These are phyloP conservation scores for Caenorhabditis parvicauda DNA, from an alignment of 2,888 invertebrate species.

Conservation along the genomic window DNA sequence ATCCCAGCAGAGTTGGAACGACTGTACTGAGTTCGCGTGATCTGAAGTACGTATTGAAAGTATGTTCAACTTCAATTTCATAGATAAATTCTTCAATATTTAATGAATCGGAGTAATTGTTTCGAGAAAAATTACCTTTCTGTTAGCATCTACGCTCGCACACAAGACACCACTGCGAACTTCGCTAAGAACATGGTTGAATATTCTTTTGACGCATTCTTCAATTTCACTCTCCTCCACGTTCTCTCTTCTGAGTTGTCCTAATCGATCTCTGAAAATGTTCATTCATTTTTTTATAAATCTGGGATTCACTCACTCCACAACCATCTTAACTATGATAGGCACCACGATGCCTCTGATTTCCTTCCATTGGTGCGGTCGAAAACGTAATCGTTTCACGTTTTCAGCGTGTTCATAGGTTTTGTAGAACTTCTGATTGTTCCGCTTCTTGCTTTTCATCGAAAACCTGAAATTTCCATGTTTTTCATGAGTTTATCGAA, in stretches of 20 bases:
- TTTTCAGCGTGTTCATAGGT: constrained; percentile 15
- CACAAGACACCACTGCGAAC: constrained; percentile 55
- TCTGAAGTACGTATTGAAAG: no score
- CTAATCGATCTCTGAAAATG: no score
- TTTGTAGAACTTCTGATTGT: no score
- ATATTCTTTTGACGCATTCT: constrained; percentile 45
- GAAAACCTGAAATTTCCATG: constrained; percentile 34
- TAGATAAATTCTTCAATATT: no score
- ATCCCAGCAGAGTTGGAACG: no score
- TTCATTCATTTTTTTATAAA: no score
- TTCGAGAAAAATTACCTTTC: constrained; percentile 7
- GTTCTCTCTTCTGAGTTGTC: no score
- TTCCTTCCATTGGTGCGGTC: constrained; percentile 51
- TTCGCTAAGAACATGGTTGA: constrained; percentile 58
- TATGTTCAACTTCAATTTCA: no score
- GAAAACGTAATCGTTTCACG: constrained; percentile 15
- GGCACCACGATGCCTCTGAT: constrained; percentile 40
- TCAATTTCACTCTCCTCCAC: constrained; percentile 23
- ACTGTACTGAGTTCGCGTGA: no score
- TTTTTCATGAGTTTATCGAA: not conserved
- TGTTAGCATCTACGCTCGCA: constrained; percentile 31
- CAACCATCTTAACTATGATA: constrained; percentile 29
- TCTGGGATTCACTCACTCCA: no score
- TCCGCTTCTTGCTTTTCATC: constrained; percentile 29
- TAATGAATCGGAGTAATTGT: no score